Conservation (phyloP, 2,888 invertebrate genomes). For the Listrodromus nycthemerus region DNA sequence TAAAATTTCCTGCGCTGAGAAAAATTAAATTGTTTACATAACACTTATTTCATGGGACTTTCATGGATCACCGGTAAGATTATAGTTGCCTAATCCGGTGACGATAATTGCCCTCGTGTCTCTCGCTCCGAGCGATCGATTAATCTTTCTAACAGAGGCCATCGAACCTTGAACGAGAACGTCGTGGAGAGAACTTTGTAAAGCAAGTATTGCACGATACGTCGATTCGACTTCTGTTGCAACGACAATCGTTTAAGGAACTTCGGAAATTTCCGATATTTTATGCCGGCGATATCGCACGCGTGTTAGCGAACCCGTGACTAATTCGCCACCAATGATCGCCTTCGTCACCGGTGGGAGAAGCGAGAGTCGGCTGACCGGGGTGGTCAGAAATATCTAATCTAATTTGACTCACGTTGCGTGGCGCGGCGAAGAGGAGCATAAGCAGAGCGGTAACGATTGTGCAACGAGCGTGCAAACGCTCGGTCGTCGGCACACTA, state of each 20-base stretch:
- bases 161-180: background rate
- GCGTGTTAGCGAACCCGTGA: no score
- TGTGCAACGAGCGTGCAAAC: conserved; percentile 26
- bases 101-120: background rate
- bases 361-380: background rate
- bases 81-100: background rate
- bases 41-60: background rate
- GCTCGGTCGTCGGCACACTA: background rate
- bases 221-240: no score
- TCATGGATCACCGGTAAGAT: background rate
- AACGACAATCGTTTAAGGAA: no score
- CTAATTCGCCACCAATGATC: background rate
- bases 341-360: background rate
- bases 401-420: conserved; percentile 23
- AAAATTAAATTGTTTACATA: no score
- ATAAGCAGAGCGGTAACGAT: conserved; percentile 11
- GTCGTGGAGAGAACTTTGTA: background rate
- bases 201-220: no score
- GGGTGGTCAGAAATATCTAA: conserved; percentile 25
- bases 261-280: no score
- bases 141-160: background rate
- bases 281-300: no score
- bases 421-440: background rate
- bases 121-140: background rate
- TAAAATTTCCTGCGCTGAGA: no score